Base-by-base conservation (phyloP, 2,113 vertebrate genomes). In the Leucosticte australis region DNA sequence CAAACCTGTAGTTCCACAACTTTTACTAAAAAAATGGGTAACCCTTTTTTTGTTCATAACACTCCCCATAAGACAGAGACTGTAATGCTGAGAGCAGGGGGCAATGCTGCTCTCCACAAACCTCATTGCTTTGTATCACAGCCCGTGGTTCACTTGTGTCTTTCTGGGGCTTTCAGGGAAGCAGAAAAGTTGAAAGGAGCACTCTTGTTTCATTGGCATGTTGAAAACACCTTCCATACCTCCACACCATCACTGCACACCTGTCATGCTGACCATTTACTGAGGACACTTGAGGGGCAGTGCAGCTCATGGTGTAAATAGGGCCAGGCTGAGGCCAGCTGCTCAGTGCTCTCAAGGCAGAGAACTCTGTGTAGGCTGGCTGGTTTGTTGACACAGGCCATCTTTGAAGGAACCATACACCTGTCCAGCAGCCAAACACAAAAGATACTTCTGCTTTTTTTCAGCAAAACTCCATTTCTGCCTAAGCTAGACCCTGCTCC, bases 11-110 rank as follows among this genome's bases (percentile, higher is more conserved):
- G n/a, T n/a, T n/a, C n/a, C n/a, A n/a, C n/a, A n/a, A n/a, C n/a
- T n/a, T n/a, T n/a, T n/a, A n/a, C n/a, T n/a, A n/a, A n/a, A n/a
- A n/a, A n/a, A n/a, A n/a, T n/a, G n/a, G n/a, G n/a, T n/a, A n/a
- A n/a, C n/a, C n/a, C n/a, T n/a, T n/a, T n/a, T n/a, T n/a, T n/a
- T n/a, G n/a, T n/a, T n/a, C n/a, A n/a, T n/a, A n/a, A n/a, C n/a
- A n/a, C n/a, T n/a, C n/a, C 33, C 53, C 35, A 3, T 15, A 19
- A 49, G 44, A 15, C 17, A 30, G 28, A 78, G 49, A 7, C 41
- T 18, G 13, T 17, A 33, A 53, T 0, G 0, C 44, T 47, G 73
- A 42, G 23, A 56, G 21, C 69, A 49, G 27, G n/a, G 15, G 22
- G n/a, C 22, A 50, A 52, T 64, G 64, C 11, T 39, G 44, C 69